A percentile compares a stretch with the other conserved stretches of the same genome.
Conservation (phyloP, 1,140 invertebrate species). For the Ditylenchus dipsaci region DNA sequence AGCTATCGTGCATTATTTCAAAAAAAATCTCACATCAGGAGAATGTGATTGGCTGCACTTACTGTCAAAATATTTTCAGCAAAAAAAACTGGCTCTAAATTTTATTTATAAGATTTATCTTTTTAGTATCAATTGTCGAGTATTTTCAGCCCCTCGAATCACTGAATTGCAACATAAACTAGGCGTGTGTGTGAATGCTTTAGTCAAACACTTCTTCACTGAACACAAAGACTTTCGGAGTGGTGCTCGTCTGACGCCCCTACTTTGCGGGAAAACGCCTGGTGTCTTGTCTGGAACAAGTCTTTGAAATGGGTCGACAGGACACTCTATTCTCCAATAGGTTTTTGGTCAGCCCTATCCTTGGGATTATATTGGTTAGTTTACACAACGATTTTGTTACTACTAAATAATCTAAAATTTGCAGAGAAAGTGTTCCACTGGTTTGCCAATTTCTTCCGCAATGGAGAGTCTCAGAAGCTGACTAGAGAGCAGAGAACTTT, state of each 20-base stretch:
- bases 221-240: slow-evolving; percentile 19
- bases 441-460: slow-evolving; percentile 50
- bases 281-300: slow-evolving; percentile 84
- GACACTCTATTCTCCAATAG: slow-evolving; percentile 75
- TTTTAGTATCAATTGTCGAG: too few species aligned
- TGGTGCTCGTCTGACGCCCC: slow-evolving; percentile 70
- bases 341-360: slow-evolving; percentile 90
- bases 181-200: slow-evolving; percentile 83
- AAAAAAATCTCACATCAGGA: too few species aligned
- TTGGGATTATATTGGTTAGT: slow-evolving; percentile 92
- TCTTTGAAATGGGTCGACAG: slow-evolving; percentile 76
- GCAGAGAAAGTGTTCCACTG: slow-evolving; percentile 44
- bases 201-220: slow-evolving; percentile 92
- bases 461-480: slow-evolving; percentile 42
- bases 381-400: slow-evolving; percentile 5
- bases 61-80: too few species aligned
- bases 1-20: too few species aligned
- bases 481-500: slow-evolving; percentile 50
- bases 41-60: too few species aligned
- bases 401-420: not conserved
- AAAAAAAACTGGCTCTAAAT: too few species aligned
- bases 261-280: slow-evolving; percentile 89
- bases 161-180: slow-evolving; percentile 59
- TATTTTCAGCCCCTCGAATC: slow-evolving; percentile 3
- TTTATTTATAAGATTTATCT: too few species aligned